Percentiles rank a stretch among this genome's conserved stretches.
phyloP scores from a whole-genome alignment of 2,113 vertebrate species.

The Nothoprocta perdicaria region DNA sequence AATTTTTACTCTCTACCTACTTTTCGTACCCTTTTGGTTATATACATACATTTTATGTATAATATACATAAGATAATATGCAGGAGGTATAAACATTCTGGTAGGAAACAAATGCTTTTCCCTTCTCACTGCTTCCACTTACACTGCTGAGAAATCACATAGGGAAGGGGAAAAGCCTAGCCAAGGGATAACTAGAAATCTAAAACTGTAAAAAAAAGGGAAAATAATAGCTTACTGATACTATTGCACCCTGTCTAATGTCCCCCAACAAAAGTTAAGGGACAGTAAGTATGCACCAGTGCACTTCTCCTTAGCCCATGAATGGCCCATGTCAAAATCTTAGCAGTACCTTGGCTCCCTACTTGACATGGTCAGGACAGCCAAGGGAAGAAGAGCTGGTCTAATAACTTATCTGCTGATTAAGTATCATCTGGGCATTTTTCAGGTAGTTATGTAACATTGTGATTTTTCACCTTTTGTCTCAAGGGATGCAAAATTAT shows the following conservation, averaged over 20 bases:
- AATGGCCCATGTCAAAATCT: rapidly evolving
- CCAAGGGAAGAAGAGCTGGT: too few relatives aligned
- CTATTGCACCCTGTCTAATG: rapidly evolving
- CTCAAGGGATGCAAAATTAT: background rate
- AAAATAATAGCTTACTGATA: background rate
- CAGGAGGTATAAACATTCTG: background rate
- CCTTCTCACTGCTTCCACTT: slow-evolving; percentile 34
- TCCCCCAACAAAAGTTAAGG: background rate
- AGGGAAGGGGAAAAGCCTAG: background rate
- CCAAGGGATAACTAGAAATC: background rate
- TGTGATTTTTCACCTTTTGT: background rate
- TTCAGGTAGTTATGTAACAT: background rate
- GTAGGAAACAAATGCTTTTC: slow-evolving; percentile 53
- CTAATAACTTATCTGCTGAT: background rate
- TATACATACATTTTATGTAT: too few relatives aligned
- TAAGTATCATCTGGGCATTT: background rate
- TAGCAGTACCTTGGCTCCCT: background rate
- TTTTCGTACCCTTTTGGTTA: background rate
- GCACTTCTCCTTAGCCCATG: background rate
- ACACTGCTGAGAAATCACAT: background rate
- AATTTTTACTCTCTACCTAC: slow-evolving; percentile 30
- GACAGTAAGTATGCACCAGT: background rate
- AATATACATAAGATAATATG: background rate
- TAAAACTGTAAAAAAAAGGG: background rate
- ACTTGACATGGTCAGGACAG: too few relatives aligned